Percentiles rank a stretch among this genome's conserved stretches.
Evolutionary conservation across 2,888 invertebrate genomes (phyloP).

Genomic region (Ditula angustiorana): DNA sequence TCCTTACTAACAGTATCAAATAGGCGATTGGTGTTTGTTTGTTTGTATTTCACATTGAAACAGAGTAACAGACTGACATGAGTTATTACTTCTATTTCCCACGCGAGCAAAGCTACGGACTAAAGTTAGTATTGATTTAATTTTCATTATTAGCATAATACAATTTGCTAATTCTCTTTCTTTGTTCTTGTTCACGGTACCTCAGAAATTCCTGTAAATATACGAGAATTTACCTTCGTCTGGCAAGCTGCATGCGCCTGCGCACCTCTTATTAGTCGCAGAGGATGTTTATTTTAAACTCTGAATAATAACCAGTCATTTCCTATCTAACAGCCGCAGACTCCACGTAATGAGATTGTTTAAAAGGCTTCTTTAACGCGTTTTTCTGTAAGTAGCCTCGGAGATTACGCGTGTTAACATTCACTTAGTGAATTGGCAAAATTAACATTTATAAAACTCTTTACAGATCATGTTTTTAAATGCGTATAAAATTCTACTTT

Average conservation of each 20-base stretch:
- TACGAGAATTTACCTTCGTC: background rate
- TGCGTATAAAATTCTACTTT: background rate
- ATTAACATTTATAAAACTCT: background rate
- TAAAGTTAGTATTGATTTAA: too few species aligned
- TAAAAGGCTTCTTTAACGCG: slow-evolving; percentile 23
- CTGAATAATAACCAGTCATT: slow-evolving; percentile 37
- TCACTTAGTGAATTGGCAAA: slow-evolving; percentile 6
- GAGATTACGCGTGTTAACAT: slow-evolving; percentile 9
- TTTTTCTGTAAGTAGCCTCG: slow-evolving; percentile 11
- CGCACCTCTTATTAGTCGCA: slow-evolving; percentile 25
- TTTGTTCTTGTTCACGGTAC: too few species aligned
- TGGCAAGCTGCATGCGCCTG: slow-evolving; percentile 2
- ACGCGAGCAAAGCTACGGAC: too few species aligned
- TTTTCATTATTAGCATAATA: too few species aligned
- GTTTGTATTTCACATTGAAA: too few species aligned
- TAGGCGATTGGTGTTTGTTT: too few species aligned
- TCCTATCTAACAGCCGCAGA: slow-evolving; percentile 19
- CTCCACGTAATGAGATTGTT: slow-evolving; percentile 17
- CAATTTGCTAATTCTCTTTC: too few species aligned
- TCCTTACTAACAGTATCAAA: too few species aligned
- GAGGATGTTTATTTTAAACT: slow-evolving; percentile 36
- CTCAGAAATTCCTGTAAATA: too few species aligned
- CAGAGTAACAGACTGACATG: too few species aligned
- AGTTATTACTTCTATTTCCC: too few species aligned
- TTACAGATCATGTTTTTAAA: background rate